Evolutionary conservation across 1,140 invertebrate genomes (phyloP), one percentile per base, ranked within the genome.

Genomic region (Maniola jurtina): DNA sequence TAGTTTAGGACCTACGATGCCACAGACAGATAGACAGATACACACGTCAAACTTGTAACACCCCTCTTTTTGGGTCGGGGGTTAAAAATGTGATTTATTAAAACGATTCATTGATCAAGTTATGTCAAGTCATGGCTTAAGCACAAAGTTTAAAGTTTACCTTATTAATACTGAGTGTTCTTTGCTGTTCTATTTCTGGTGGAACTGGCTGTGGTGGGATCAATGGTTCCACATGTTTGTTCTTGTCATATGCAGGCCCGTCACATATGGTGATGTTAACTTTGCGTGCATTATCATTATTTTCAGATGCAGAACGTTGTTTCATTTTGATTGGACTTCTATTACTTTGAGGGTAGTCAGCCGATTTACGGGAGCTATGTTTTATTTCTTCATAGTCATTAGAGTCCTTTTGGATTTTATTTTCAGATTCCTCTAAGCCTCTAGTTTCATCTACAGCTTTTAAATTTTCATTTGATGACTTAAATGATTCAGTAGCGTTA

Each of bases 141-240:
- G 9, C 6, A 52, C 47, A 13, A 11, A 3, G 7, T 40, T 56
- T 6, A 35, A 35, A 9, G 10, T 36, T 45, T 45, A 95, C 96
- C 92, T 97, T 97, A 61, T 94, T 94, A 52, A 97, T 95, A 64
- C 96, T 96, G 15, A 93, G 92, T 61, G 93, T 93, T 68, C 94
- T 93, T 83, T 97, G 95, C 68, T 94, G 93, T 75, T 96, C 95
- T 33, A 95, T 94, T 78, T 96, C 95, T 6, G 94, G 94, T 25
- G 93, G 94, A 11, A 94, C 92, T 1, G 92, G 91, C 75, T 93
- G 92, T 34, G 92, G 86, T 68, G 93, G 92, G 48, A 92, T 89
- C 47, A 92, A 66, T 15, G 84, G 81, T 70, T 91, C 90, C 61
- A 89, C 78, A 65, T 83, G 79, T 76, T 92, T 91, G 15, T 80